These are phyloP conservation scores for Morbakka virulenta DNA, from an alignment of 30 jellyfish, hydroid and myxozoan species.

Conservation along the genomic window DNA sequence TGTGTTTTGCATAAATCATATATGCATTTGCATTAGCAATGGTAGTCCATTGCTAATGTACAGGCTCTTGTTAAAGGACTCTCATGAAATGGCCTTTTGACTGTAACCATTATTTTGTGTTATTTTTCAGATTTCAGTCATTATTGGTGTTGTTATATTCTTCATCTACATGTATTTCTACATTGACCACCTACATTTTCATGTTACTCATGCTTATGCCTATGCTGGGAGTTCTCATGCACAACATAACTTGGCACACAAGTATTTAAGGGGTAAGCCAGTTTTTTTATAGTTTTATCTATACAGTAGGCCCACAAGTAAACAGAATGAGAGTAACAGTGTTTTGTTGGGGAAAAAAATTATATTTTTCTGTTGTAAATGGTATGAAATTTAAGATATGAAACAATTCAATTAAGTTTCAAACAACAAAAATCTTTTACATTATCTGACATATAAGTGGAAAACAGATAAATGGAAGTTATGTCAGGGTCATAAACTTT, in stretches of 20 bases:
- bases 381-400: background rate
- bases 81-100: no score
- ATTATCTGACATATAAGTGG: no score
- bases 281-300: background rate
- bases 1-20: no score
- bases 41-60: no score
- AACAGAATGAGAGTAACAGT: constrained; percentile 3
- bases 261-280: constrained; percentile 73
- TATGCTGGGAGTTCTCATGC: constrained; percentile 95
- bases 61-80: no score
- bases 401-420: background rate
- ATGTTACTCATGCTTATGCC: constrained; percentile 90
- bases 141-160: constrained; percentile 71
- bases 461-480: no score
- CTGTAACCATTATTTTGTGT: background rate
- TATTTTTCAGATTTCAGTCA: constrained; percentile 57
- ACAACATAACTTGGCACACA: constrained; percentile 85
- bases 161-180: constrained; percentile 83
- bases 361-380: background rate
- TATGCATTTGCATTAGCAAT: no score
- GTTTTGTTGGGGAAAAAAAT: no score
- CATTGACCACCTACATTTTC: constrained; percentile 83
- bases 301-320: no score
- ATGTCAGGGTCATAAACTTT: no score
- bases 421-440: no score